Percentiles rank a stretch among this genome's conserved stretches.
phyloP scores from a whole-genome alignment of 2,113 vertebrate genomes.

The Cryptoleucopteryx plumbea region DNA sequence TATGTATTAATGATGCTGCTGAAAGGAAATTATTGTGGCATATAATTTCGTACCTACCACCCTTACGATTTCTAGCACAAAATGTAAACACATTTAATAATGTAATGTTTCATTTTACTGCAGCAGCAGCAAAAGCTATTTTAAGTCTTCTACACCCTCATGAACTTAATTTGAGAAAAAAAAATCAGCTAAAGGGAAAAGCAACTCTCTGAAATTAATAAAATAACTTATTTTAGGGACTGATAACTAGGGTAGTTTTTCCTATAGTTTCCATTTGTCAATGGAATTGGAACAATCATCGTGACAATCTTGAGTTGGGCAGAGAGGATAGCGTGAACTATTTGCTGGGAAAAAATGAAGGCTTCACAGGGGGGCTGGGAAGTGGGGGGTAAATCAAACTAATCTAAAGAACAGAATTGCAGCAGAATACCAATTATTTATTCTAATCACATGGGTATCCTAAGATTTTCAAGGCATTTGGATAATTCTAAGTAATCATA shows the following conservation, averaged over 20 bases:
- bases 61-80: not conserved
- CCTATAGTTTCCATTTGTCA: not conserved
- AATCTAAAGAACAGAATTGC: not conserved
- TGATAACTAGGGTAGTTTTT: not conserved
- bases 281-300: not conserved
- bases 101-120: not conserved
- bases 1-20: not conserved
- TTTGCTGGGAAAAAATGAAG: not conserved
- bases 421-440: not conserved
- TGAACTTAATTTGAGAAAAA: not conserved
- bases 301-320: not conserved
- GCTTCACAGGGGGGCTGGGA: not conserved
- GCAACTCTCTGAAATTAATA: not conserved
- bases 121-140: not conserved
- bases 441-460: not conserved
- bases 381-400: not conserved
- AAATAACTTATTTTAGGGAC: not conserved
- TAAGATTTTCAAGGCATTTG: not conserved
- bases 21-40: not conserved
- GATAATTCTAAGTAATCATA: not conserved
- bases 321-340: not conserved
- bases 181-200: not conserved
- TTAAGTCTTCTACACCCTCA: not conserved
- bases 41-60: not conserved
- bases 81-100: constrained; percentile 33